A percentile compares a stretch with the other conserved stretches of the same genome.
phyloP scores from a whole-genome alignment of 2,113 vertebrate species.

The Daboia siamensis region DNA sequence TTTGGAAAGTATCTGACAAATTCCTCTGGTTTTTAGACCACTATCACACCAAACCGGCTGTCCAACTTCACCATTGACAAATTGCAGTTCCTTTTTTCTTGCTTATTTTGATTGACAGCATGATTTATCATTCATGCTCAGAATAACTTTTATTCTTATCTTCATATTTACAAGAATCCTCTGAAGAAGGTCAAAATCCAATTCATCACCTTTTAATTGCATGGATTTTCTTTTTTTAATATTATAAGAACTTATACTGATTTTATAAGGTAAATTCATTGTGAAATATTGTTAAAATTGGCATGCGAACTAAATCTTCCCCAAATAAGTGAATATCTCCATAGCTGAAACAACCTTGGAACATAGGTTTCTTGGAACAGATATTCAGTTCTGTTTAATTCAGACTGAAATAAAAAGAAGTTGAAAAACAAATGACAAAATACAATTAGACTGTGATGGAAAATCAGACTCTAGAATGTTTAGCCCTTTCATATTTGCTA shows the following conservation, averaged over 20 bases:
- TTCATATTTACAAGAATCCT: background rate
- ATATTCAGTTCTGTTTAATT: background rate
- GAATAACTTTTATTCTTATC: background rate
- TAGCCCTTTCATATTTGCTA: background rate
- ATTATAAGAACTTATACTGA: background rate
- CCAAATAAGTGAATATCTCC: background rate
- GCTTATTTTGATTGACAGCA: background rate
- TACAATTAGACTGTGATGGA: background rate
- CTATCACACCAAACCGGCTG: background rate
- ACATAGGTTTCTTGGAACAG: background rate
- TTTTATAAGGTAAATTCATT: background rate
- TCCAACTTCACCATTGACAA: background rate
- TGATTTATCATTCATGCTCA: background rate
- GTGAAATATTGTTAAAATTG: background rate
- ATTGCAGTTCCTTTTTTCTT: background rate
- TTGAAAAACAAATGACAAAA: background rate
- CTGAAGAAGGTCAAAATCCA: background rate
- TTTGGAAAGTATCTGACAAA: background rate
- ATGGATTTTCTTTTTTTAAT: background rate
- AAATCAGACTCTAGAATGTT: background rate
- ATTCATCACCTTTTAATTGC: background rate
- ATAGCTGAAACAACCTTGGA: background rate
- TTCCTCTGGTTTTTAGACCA: background rate
- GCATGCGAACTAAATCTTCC: background rate
- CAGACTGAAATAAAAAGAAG: background rate